Evolutionary conservation across 2,797 vertebrate species (phyloP).

Genomic region (Thaleichthys pacificus): DNA sequence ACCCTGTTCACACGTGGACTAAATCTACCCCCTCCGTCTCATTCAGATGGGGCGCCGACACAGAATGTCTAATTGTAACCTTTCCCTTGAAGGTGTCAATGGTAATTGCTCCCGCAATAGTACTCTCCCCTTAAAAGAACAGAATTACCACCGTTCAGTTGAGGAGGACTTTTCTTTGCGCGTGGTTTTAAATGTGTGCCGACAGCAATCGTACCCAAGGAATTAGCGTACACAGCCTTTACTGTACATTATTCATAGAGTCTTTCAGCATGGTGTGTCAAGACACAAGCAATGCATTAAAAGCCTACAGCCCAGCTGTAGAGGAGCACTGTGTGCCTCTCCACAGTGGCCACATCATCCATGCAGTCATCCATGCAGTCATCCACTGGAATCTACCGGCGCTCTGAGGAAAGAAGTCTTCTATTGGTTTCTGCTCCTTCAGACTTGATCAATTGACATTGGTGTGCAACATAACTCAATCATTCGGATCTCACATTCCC

Average conservation of each 20-base stretch:
- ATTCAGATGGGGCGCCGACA: background rate
- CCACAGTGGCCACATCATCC: background rate
- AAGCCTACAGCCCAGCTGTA: too few relatives aligned
- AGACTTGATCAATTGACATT: background rate
- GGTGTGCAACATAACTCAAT: background rate
- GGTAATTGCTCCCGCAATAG: background rate
- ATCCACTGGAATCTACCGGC: too few relatives aligned
- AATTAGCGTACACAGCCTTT: background rate
- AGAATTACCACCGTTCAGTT: background rate
- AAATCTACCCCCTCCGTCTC: background rate
- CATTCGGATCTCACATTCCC: too few relatives aligned
- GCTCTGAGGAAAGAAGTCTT: too few relatives aligned
- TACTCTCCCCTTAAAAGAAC: background rate
- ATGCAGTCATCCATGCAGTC: too few relatives aligned
- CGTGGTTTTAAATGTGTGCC: constrained; percentile 1
- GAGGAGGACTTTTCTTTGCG: background rate
- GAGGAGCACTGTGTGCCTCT: too few relatives aligned
- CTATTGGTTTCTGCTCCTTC: background rate
- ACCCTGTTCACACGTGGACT: background rate
- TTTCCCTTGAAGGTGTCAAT: background rate
- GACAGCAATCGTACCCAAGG: constrained; percentile 6
- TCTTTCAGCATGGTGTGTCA: constrained; percentile 20
- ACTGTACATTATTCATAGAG: constrained; percentile 28
- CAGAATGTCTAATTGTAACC: background rate
- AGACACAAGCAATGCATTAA: background rate